Conservation (phyloP, 2,797 vertebrate species). For the Falco berigora region DNA sequence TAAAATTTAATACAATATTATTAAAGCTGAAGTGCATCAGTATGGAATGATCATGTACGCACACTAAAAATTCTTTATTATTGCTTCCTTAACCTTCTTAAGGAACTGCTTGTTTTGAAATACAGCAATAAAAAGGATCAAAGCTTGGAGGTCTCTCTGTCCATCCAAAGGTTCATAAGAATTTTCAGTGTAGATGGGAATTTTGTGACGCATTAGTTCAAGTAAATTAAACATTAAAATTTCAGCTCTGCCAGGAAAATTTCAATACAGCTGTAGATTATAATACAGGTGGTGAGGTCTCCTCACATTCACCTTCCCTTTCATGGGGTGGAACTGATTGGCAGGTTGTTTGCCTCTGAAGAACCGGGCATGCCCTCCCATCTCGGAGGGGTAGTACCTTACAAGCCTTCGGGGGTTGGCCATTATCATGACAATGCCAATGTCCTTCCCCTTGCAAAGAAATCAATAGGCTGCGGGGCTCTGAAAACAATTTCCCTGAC, state of each 20-base stretch:
- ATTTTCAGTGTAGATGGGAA: slow-evolving; percentile 18
- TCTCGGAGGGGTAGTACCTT: background rate
- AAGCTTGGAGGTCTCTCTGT: slow-evolving; percentile 45
- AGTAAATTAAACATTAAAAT: slow-evolving; percentile 58
- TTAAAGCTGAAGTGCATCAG: slow-evolving; percentile 59
- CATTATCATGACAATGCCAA: slow-evolving; percentile 51
- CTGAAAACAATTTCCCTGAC: slow-evolving; percentile 12
- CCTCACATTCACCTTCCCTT: slow-evolving; percentile 17
- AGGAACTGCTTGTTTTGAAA: slow-evolving; percentile 42
- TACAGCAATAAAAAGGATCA: slow-evolving; percentile 4
- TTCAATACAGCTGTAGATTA: slow-evolving; percentile 77
- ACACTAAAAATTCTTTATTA: slow-evolving; percentile 42
- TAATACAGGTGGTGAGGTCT: slow-evolving; percentile 72
- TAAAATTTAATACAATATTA: slow-evolving; percentile 59
- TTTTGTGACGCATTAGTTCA: slow-evolving; percentile 53
- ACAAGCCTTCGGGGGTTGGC: background rate
- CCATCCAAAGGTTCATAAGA: slow-evolving; percentile 45
- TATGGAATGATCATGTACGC: slow-evolving; percentile 39
- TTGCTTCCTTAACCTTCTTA: slow-evolving; percentile 58
- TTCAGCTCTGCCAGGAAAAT: slow-evolving; percentile 52
- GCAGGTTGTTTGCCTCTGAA: slow-evolving; percentile 27
- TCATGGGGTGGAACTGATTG: slow-evolving; percentile 28
- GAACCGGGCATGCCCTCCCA: background rate
- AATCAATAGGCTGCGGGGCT: slow-evolving; percentile 18
- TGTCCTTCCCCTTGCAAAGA: background rate